Evolutionary conservation across 2,888 invertebrate genomes (phyloP), one percentile per base, ranked within the genome.

Genomic region (Macrosiphum euphorbiae): DNA sequence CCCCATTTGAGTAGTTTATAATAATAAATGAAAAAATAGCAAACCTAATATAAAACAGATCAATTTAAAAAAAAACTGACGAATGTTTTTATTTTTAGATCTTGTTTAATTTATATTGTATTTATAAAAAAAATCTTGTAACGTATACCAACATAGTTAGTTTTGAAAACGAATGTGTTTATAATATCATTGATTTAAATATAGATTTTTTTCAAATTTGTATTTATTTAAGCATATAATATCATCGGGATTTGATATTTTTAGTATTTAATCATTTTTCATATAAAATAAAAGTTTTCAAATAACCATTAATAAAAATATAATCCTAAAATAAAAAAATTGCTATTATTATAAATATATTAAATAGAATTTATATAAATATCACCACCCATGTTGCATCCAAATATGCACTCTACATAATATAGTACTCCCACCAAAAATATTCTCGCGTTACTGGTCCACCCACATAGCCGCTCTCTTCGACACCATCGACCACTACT

Each of bases 381-480:
- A 94, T 86, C 90, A 94, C 94, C 52, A 90, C 90, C 94, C 89
- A 94, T 94, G 94, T 67, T 44, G 90, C 86, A 87, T 90, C 94
- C 90, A 94, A 55, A 94, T 94, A 94, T 94, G 94, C 86, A 90
- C 90, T 61, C 87, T n/a, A 24, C 67, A 52, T 0, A 52, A 28
- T 47, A 78, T 78, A 35, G 78, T 78, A 20, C 93, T 61, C 92
- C 94, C 94, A 90, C 94, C 86, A 52, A 44, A 86, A 28, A 61
- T 61, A 84, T 85, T 67, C 93, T 90, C 90, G 86, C 90, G 90
- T 90, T 61, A 86, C 85, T 50, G 84, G 90, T 90, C 86, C 94
- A 90, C 94, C 94, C 90, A 94, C 94, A 52, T 85, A 47, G 84
- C 84, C 26, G 88, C 88, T 88, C 61, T 52, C 52, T 67, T 93